Percentiles rank a stretch among this genome's conserved stretches.
Evolutionary conservation across 2,888 invertebrate genomes (phyloP).

Genomic region (Dicranocentrus wangi): DNA sequence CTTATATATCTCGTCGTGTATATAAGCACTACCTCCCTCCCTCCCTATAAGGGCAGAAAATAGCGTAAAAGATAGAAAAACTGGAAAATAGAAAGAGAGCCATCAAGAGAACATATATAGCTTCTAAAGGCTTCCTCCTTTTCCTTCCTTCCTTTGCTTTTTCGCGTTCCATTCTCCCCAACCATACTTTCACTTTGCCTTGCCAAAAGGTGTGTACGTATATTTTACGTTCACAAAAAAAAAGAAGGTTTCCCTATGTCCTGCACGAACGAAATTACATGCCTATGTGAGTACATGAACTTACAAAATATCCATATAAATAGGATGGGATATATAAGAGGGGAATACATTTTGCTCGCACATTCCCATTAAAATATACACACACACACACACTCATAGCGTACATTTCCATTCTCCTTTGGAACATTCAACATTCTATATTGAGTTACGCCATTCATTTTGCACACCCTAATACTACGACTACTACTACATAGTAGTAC

Average conservation of each 20-base stretch:
- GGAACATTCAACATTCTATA: neutral
- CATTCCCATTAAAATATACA: constrained; percentile 10
- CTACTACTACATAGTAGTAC: neutral
- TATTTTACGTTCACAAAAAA: constrained; percentile 33
- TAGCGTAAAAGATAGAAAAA: neutral
- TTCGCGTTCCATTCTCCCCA: too few relatives aligned
- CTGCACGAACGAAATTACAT: constrained; percentile 17
- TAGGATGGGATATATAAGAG: neutral
- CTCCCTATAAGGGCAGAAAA: too few relatives aligned
- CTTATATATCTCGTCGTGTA: neutral
- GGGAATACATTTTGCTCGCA: neutral
- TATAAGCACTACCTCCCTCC: too few relatives aligned
- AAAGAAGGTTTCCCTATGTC: constrained; percentile 24
- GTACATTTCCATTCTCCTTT: neutral
- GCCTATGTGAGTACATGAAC: constrained; percentile 1
- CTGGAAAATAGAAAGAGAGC: constrained; percentile 21
- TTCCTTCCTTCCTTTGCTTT: constrained; percentile 57
- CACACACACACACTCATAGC: neutral
- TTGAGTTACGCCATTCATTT: too few relatives aligned
- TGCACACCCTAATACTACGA: neutral
- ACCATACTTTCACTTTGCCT: constrained; percentile 9
- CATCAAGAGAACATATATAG: constrained; percentile 50
- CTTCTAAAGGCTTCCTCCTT: constrained; percentile 51
- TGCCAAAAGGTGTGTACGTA: constrained; percentile 56
- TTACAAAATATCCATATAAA: constrained; percentile 13